Evolutionary conservation across 1,140 invertebrate species (phyloP).

Genomic region (Apocrypta bakeri): DNA sequence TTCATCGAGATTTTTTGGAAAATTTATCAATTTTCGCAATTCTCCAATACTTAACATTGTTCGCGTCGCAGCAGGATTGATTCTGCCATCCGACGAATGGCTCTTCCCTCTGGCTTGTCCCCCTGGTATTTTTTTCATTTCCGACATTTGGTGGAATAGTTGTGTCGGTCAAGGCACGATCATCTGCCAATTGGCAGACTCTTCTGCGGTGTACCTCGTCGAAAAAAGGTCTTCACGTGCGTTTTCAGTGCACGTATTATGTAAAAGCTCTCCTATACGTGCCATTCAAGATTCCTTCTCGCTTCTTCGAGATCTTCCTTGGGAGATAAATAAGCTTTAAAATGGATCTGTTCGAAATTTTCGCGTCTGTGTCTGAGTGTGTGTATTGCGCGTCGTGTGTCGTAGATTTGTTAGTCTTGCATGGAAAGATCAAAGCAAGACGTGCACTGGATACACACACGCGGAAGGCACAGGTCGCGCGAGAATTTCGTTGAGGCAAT

Average conservation of each 20-base stretch:
- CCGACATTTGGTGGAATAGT: slow-evolving; percentile 7
- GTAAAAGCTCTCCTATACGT: not conserved
- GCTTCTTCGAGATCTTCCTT: slow-evolving; percentile 5
- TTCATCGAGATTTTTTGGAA: no score
- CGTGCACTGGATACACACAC: not conserved
- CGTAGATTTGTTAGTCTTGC: slow-evolving; percentile 32
- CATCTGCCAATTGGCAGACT: slow-evolving; percentile 39
- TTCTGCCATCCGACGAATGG: not conserved
- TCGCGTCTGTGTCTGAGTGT: not conserved
- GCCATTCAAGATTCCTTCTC: slow-evolving; percentile 18
- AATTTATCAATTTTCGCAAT: not conserved
- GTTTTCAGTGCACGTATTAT: slow-evolving; percentile 17
- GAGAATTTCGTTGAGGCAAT: not conserved
- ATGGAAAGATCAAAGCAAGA: slow-evolving; percentile 23
- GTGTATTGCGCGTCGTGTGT: not conserved
- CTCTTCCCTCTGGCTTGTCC: not conserved
- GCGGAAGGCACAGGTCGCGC: not conserved
- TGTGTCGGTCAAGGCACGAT: slow-evolving; percentile 34
- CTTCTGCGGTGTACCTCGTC: not conserved
- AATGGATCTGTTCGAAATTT: slow-evolving; percentile 16
- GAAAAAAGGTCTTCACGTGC: not conserved
- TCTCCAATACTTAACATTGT: not conserved
- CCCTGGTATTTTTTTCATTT: slow-evolving; percentile 39
- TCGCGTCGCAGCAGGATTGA: not conserved
- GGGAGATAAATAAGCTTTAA: slow-evolving; percentile 36